phyloP scores from a whole-genome alignment of 2,113 vertebrate genomes.

The Pipa parva region DNA sequence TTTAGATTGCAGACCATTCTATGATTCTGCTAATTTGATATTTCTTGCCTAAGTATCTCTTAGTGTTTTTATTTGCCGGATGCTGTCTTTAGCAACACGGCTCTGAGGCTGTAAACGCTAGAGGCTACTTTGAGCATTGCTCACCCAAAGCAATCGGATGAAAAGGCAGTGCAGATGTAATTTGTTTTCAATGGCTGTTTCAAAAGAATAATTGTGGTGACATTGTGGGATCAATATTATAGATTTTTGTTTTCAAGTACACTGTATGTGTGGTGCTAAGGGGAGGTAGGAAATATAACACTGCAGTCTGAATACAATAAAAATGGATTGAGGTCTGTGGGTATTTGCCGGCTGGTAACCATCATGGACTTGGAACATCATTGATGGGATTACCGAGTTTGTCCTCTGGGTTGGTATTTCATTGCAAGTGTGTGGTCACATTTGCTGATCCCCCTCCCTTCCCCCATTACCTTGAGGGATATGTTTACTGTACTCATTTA shows the following conservation, averaged over 20 bases:
- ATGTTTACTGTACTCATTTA: constrained; percentile 58
- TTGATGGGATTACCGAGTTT: constrained; percentile 83
- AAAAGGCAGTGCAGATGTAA: constrained; percentile 99
- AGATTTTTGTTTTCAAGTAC: constrained; percentile 99
- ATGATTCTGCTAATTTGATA: constrained; percentile 48
- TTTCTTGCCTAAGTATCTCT: constrained; percentile 44
- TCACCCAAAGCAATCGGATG: constrained; percentile 95
- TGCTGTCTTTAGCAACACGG: constrained; percentile 55
- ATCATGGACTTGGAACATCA: constrained; percentile 82
- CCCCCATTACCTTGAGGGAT: constrained; percentile 56
- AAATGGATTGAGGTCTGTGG: constrained; percentile 95
- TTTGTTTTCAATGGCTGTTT: constrained; percentile 99
- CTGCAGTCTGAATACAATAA: constrained; percentile 96
- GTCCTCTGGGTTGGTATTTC: constrained; percentile 77
- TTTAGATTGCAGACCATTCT: constrained; percentile 27
- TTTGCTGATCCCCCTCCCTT: constrained; percentile 56
- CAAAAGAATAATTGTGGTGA: constrained; percentile 99
- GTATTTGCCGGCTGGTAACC: constrained; percentile 88
- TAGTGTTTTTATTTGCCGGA: constrained; percentile 25
- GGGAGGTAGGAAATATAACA: constrained; percentile 94
- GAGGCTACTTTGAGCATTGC: constrained; percentile 85
- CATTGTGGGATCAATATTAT: constrained; percentile 97
- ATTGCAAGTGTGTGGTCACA: constrained; percentile 52
- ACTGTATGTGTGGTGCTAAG: constrained; percentile 97
- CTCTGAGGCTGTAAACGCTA: constrained; percentile 65